Conservation (phyloP, 2,888 invertebrate genomes). For the Nomada fucata region DNA sequence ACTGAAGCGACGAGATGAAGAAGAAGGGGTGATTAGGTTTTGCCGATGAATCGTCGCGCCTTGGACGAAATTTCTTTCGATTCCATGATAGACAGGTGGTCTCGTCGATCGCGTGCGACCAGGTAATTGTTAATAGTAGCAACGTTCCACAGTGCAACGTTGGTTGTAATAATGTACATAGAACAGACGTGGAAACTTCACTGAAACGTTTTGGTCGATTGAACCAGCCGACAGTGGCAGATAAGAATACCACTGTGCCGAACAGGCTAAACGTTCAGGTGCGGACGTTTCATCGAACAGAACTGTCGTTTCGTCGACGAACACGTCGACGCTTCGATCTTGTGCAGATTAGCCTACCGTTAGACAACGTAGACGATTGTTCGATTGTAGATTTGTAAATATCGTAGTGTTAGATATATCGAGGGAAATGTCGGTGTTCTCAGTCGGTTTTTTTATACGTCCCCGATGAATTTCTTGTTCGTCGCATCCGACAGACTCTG, state of each 20-base stretch:
- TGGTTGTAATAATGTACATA: constrained; percentile 1
- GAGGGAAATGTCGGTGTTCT: constrained; percentile 63
- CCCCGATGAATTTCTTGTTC: background rate
- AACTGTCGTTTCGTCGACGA: constrained; percentile 14
- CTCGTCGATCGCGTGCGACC: background rate
- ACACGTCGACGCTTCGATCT: constrained; percentile 56
- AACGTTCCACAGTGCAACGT: background rate
- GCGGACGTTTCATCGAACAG: background rate
- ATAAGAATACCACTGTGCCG: background rate
- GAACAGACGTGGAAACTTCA: background rate
- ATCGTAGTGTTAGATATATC: constrained; percentile 56
- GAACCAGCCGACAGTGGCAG: background rate
- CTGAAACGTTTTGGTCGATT: background rate
- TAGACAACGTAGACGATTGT: constrained; percentile 58
- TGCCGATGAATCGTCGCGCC: constrained; percentile 21
- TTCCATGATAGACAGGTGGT: background rate
- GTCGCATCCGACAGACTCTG: background rate
- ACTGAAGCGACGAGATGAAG: constrained; percentile 16
- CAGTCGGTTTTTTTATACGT: constrained; percentile 38
- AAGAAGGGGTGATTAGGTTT: background rate
- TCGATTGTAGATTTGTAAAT: constrained; percentile 76
- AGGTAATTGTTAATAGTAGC: background rate
- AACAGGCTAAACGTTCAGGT: background rate
- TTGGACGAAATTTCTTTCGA: background rate
- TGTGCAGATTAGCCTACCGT: constrained; percentile 38